phyloP scores from a whole-genome alignment of 1,140 invertebrate genomes.

The Tenebrio molitor region DNA sequence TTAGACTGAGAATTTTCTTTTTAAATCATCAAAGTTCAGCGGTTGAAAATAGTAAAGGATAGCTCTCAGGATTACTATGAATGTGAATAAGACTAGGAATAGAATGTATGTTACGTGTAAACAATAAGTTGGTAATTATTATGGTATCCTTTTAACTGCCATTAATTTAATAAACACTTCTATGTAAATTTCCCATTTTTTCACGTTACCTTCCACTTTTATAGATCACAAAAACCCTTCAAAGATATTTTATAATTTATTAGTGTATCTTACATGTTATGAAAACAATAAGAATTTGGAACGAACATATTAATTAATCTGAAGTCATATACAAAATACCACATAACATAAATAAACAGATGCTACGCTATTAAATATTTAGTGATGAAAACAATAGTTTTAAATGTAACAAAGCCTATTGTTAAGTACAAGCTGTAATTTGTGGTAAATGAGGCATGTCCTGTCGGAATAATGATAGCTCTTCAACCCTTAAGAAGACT shows the following conservation, averaged over 20 bases:
- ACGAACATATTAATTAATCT: constrained; percentile 30
- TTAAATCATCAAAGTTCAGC: constrained; percentile 32
- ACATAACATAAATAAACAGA: constrained; percentile 32
- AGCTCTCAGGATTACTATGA: constrained; percentile 31
- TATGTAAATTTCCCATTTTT: constrained; percentile 54
- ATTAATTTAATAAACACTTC: constrained; percentile 62
- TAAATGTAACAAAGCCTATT: constrained; percentile 31
- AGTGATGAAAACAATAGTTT: constrained; percentile 17
- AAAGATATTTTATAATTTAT: constrained; percentile 21
- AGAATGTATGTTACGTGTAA: constrained; percentile 58
- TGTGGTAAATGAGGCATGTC: constrained; percentile 11
- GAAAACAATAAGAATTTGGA: constrained; percentile 30
- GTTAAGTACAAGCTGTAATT: constrained; percentile 36
- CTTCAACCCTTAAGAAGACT: constrained; percentile 11
- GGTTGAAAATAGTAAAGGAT: constrained; percentile 30
- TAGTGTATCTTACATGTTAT: constrained; percentile 38
- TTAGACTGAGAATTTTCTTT: constrained; percentile 37
- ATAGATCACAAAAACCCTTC: too few species aligned
- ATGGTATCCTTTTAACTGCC: constrained; percentile 60
- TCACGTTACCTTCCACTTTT: too few species aligned
- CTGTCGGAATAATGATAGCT: constrained; percentile 7
- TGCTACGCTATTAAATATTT: constrained; percentile 18
- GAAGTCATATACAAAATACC: constrained; percentile 20
- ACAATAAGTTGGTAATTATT: constrained; percentile 58
- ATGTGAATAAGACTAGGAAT: constrained; percentile 56